A percentile compares a stretch with the other conserved stretches of the same genome.
phyloP scores from a whole-genome alignment of 2,797 vertebrate genomes.

The Tauraco hartlaubi region DNA sequence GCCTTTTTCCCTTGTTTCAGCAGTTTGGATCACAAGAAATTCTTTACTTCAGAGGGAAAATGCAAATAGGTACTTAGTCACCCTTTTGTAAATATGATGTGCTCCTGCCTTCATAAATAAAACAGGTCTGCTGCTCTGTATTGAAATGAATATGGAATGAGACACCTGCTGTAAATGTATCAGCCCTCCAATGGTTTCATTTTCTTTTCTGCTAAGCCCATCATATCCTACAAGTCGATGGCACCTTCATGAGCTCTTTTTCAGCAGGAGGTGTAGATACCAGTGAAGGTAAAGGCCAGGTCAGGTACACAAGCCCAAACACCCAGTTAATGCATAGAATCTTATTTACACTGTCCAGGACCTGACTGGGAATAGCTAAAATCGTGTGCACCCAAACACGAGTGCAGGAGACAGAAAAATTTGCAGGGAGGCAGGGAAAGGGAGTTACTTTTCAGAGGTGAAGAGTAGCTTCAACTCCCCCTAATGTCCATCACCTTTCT shows the following conservation, averaged over 20 bases:
- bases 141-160: conserved; percentile 32
- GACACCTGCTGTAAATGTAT: conserved; percentile 43
- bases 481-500: background rate
- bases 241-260: background rate
- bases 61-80: conserved; percentile 5
- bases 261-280: background rate
- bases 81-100: conserved; percentile 7
- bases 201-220: conserved; percentile 44
- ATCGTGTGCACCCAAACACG: background rate
- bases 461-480: background rate
- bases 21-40: background rate
- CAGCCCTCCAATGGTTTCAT: conserved; percentile 44
- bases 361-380: background rate
- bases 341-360: background rate
- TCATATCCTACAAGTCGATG: conserved; percentile 14
- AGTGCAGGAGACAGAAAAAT: background rate
- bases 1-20: background rate
- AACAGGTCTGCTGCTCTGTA: background rate
- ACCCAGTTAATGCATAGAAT: background rate
- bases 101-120: conserved; percentile 66
- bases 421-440: background rate
- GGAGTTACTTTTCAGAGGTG: background rate
- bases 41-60: background rate
- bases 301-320: background rate
- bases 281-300: background rate